Evolutionary conservation across 1,140 invertebrate species (phyloP).

Genomic region (Proales similis): DNA sequence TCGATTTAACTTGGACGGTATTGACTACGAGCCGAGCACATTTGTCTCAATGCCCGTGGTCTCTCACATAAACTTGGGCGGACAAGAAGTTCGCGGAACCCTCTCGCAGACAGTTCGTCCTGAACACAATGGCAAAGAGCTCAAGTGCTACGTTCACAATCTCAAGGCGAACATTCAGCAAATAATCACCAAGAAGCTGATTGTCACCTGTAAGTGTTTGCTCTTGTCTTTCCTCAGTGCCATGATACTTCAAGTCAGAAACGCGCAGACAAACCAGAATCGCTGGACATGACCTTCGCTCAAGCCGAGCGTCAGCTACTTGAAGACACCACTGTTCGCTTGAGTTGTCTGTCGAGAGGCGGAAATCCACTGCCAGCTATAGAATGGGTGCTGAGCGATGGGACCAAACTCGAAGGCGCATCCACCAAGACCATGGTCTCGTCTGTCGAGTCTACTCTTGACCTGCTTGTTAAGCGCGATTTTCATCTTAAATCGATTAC

Average conservation of each 20-base stretch:
- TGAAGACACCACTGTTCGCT: slow-evolving; percentile 15
- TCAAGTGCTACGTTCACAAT: slow-evolving; percentile 27
- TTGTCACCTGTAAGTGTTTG: slow-evolving; percentile 26
- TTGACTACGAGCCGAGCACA: slow-evolving; percentile 27
- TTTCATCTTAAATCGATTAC: slow-evolving; percentile 16
- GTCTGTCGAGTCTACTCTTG: slow-evolving; percentile 26
- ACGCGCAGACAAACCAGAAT: slow-evolving; percentile 7
- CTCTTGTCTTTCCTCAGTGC: background rate
- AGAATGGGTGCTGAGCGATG: slow-evolving; percentile 13
- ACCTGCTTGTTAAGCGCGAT: slow-evolving; percentile 11
- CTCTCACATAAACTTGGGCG: background rate
- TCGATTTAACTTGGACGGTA: slow-evolving; percentile 33
- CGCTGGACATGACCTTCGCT: slow-evolving; percentile 25
- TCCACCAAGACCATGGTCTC: slow-evolving; percentile 16
- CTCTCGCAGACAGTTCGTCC: slow-evolving; percentile 17
- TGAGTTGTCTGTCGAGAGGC: slow-evolving; percentile 21
- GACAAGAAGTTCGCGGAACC: background rate
- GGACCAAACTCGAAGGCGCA: slow-evolving; percentile 5
- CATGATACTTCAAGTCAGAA: no score
- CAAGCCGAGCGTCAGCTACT: slow-evolving; percentile 3
- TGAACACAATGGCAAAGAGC: slow-evolving; percentile 34
- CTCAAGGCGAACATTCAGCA: slow-evolving; percentile 29
- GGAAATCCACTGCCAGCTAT: slow-evolving; percentile 32
- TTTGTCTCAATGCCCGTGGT: slow-evolving; percentile 1
- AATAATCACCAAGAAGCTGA: slow-evolving; percentile 30